Evolutionary conservation across 2,888 invertebrate genomes (phyloP).

Genomic region (Seira sanloemensis): DNA sequence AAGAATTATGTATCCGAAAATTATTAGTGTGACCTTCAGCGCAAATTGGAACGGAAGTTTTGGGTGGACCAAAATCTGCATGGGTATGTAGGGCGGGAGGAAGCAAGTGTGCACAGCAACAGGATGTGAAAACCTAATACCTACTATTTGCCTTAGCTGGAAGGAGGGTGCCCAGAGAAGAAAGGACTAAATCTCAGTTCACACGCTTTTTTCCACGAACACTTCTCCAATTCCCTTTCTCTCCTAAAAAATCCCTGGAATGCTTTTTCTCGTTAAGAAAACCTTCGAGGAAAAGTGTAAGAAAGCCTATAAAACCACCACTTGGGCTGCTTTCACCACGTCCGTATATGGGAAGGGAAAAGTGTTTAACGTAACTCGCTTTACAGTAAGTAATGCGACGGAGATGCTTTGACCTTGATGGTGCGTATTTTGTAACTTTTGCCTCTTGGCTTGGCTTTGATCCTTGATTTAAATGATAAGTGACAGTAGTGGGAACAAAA

Average conservation of each 20-base stretch:
- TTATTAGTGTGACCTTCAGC: too few relatives aligned
- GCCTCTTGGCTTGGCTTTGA: neutral
- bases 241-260: neutral
- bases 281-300: neutral
- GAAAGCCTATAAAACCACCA: neutral
- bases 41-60: neutral
- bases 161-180: neutral
- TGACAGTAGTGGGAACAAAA: neutral
- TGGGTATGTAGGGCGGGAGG: neutral
- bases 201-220: neutral
- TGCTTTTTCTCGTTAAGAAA: neutral
- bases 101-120: conserved; percentile 11
- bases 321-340: too few relatives aligned
- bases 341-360: too few relatives aligned
- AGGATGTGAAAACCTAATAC: neutral
- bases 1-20: too few relatives aligned
- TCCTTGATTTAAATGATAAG: neutral
- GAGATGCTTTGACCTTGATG: neutral
- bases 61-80: neutral
- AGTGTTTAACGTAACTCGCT: too few relatives aligned
- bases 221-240: too few relatives aligned
- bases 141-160: neutral
- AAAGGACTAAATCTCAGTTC: neutral
- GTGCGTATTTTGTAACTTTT: neutral
- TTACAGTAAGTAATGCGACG: too few relatives aligned